Evolutionary conservation across 1,140 invertebrate species (phyloP), one percentile per base, ranked within the genome.

Genomic region (Drosophila obscura): DNA sequence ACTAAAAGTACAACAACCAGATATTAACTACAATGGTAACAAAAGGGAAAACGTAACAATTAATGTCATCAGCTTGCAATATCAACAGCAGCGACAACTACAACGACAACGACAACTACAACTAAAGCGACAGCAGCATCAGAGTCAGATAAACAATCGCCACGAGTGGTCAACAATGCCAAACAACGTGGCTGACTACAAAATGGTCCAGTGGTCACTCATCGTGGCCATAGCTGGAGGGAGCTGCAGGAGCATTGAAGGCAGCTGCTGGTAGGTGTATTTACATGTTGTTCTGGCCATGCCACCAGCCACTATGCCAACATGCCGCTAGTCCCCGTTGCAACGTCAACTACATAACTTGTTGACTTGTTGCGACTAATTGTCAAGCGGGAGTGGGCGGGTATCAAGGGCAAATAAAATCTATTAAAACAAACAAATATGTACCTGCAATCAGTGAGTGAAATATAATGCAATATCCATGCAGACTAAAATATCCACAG

Each of bases 41-140:
- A 39, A 39, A 56, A 65, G 65, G 57, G 72, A 74, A 81, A 84
- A 77, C 63, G 83, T 60, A 88, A 73, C 83, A 87, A 87, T 87
- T 87, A 87, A 85, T 85, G 82, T 65, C 83, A 87, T 63, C 82
- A 87, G 64, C 56, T 59, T 67, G 62, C 68, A 80, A 80, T 73
- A 82, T 69, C 60, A 73, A 73, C 52, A 60, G 26, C 31, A 58
- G 24, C 45, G 58, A 52, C 65, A 19, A 51, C 39, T 65, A 51
- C 60, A 41, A 48, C 51, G 1, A 31, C 31, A 31, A 8, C 28
- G 58, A 24, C 50, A 57, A 9, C 28, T 0, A 35, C 9, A 58
- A 16, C 45, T 45, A 57, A 59, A 16, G 52, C 39, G 65, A 51
- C 56, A 41, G 44, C 51, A 11, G 4, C 35, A 39, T 39, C 35